phyloP scores from a whole-genome alignment of 2,888 invertebrate species.

The Lamproptera curius region DNA sequence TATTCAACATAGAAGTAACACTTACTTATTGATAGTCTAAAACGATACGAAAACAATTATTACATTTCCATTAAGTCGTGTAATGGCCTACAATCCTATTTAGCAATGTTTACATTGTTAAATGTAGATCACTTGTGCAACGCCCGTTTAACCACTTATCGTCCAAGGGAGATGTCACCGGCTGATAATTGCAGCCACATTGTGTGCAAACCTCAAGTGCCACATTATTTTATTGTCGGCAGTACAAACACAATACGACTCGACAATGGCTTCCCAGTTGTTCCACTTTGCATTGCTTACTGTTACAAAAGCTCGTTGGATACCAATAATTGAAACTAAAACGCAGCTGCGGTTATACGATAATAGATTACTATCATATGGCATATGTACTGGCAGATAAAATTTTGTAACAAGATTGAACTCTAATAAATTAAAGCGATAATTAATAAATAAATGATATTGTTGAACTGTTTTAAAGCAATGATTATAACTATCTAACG shows the following conservation, averaged over 20 bases:
- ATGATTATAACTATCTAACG: no score
- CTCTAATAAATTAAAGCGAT: no score
- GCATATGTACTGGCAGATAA: no score
- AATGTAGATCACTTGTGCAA: conserved; percentile 5
- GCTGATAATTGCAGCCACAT: conserved; percentile 31
- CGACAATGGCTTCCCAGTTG: conserved; percentile 19
- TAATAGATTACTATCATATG: no score
- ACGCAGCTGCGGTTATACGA: conserved; percentile 21
- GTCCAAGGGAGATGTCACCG: conserved; percentile 28
- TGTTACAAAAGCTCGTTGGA: conserved; percentile 26
- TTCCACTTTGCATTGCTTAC: conserved; percentile 16
- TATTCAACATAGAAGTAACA: no score
- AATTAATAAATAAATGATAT: no score
- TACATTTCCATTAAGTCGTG: no score
- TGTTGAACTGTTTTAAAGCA: no score
- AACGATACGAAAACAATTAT: no score
- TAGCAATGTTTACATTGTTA: not conserved
- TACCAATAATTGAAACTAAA: conserved; percentile 34
- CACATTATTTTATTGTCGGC: conserved; percentile 49
- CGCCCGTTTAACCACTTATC: conserved; percentile 25
- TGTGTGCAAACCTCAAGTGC: conserved; percentile 36
- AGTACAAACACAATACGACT: conserved; percentile 26
- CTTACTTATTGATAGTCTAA: no score
- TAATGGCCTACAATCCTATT: no score
- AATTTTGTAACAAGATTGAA: no score